Base-by-base conservation (phyloP, 1,140 invertebrate species). In the Drosophila cardini region DNA sequence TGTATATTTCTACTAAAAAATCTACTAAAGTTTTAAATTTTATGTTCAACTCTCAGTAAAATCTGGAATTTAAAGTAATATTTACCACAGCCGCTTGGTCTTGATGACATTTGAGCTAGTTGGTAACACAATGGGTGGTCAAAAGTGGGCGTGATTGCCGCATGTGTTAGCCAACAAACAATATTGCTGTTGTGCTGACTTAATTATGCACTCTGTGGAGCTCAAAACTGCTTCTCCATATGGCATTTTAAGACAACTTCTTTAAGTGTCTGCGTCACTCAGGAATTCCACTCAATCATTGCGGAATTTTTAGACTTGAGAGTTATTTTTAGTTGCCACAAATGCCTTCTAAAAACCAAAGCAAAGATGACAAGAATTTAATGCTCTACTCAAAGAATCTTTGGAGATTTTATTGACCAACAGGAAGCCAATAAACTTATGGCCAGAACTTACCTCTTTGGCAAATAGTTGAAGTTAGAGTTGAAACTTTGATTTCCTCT, bases 351-450 rank as follows among this genome's bases (percentile, higher is more conserved):
- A n/a, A 5, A 5, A 36, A 50, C 21, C 21, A 53, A 36, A 9
- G 30, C 13, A 15, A 36, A 15, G 32, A 36, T 5, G 15, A 36
- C 8, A 34, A 9, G 13, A 16, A 36, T 53, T 53, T 32, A 50
- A 52, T 36, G 30, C 50, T 32, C 30, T 36, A n/a, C 21, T 13
- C 50, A 15, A 36, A 53, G 32, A 46, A 10, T 36, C 21, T 50
- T 30, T 50, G 6, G n/a, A 3, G 2, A 48, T 18, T 10, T 21
- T 18, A n/a, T 13, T 3, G 18, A 4, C 11, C 36, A 4, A 38
- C 36, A 4, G 5, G 2, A 40, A 13, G 38, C 38, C 38, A 40
- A 18, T 2, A 45, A 56, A 18, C 0, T 40, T 11, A 10, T n/a
- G 34, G 4, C 15, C 13, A 16, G 4, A 40, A 18, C 53, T 56